Percentiles rank a stretch among this genome's conserved stretches.
phyloP scores from a whole-genome alignment of 2,113 vertebrate genomes.

The Porphyrio hochstetteri region DNA sequence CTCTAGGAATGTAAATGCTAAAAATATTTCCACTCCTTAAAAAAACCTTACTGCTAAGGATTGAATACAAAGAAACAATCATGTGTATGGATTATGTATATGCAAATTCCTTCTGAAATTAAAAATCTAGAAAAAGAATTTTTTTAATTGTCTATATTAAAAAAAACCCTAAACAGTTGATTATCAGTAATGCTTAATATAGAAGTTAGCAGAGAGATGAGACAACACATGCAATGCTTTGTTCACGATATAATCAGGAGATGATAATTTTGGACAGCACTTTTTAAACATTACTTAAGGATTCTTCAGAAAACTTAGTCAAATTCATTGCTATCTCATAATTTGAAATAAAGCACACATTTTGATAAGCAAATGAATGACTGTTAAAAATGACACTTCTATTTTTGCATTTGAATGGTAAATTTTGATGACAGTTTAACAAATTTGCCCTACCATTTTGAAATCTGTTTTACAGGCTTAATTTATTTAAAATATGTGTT shows the following conservation, averaged over 20 bases:
- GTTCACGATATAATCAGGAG: not conserved
- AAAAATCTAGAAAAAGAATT: not conserved
- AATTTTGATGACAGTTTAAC: not conserved
- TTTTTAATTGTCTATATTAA: not conserved
- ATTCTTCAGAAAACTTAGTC: not conserved
- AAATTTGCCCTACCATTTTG: not conserved
- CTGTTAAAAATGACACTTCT: not conserved
- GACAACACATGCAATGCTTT: not conserved
- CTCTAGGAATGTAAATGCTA: not conserved
- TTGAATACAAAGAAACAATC: not conserved
- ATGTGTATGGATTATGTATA: not conserved
- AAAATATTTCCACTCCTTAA: not conserved
- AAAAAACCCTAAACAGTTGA: not conserved
- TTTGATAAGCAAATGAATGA: not conserved
- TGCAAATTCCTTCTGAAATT: not conserved
- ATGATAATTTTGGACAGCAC: not conserved
- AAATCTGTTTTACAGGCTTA: not conserved
- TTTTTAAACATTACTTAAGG: not conserved
- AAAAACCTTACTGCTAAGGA: not conserved
- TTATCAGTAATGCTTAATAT: accelerated
- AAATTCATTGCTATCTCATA: not conserved
- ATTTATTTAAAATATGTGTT: not conserved
- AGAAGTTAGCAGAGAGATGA: not conserved
- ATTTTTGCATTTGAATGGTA: not conserved
- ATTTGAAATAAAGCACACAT: not conserved